Evolutionary conservation across 2,113 vertebrate genomes (phyloP).

Genomic region (Eptesicus fuscus): DNA sequence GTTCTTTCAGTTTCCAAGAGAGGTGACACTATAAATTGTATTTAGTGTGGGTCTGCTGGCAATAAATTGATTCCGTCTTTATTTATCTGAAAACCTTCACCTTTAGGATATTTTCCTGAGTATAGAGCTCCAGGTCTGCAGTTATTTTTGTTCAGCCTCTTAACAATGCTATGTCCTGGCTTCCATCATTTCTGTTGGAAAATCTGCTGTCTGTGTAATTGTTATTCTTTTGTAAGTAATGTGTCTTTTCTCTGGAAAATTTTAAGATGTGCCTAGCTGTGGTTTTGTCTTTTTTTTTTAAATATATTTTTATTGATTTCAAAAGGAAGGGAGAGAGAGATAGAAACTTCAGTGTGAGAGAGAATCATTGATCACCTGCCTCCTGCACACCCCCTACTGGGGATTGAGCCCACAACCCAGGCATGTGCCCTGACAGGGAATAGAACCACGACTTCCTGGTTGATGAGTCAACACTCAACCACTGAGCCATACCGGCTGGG

Average conservation of each 20-base stretch:
- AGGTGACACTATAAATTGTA: not conserved
- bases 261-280: not conserved
- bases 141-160: not conserved
- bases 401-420: no score
- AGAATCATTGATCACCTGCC: no score
- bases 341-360: no score
- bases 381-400: no score
- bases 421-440: no score
- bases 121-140: not conserved
- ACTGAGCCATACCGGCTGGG: no score
- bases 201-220: not conserved
- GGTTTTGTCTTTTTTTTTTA: not conserved
- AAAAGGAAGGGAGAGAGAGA: no score
- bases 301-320: no score
- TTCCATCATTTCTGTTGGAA: not conserved
- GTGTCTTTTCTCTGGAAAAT: not conserved
- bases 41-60: not conserved
- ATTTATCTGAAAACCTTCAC: not conserved
- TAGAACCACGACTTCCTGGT: no score
- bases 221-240: not conserved
- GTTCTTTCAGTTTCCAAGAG: not conserved
- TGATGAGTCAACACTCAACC: no score
- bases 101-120: not conserved
- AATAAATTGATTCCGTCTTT: not conserved
- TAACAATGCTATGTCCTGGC: not conserved